Conservation (phyloP, 2,888 invertebrate genomes). For the Folsomia manolachei region DNA sequence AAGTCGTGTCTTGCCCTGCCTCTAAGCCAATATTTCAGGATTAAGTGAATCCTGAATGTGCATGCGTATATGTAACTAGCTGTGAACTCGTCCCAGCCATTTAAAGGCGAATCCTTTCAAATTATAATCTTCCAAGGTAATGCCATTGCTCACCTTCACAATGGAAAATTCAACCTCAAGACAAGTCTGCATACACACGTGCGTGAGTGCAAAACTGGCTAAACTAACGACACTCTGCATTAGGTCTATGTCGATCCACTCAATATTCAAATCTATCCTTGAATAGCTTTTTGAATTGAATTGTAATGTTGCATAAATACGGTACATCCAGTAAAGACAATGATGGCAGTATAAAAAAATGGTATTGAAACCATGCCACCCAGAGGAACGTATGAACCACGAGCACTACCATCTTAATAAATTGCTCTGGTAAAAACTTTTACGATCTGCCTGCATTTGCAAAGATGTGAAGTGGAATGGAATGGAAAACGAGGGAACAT, state of each 20-base stretch:
- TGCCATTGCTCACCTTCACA: background rate
- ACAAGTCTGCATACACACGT: no score
- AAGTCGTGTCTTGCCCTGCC: background rate
- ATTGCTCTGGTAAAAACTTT: background rate
- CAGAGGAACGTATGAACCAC: background rate
- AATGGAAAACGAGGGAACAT: background rate
- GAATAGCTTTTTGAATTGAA: background rate
- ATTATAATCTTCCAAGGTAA: background rate
- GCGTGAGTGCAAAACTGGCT: no score
- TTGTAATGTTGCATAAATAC: no score
- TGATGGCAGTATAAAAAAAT: no score
- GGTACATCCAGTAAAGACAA: no score
- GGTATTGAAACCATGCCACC: background rate
- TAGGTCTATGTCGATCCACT: no score
- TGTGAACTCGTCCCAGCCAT: no score
- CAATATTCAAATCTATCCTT: background rate
- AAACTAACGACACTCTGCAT: no score
- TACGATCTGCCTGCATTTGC: background rate
- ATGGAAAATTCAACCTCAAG: background rate
- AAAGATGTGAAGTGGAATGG: no score
- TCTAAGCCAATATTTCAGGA: background rate
- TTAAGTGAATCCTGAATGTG: no score
- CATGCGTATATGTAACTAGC: background rate
- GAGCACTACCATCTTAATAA: background rate
- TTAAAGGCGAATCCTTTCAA: background rate